Evolutionary conservation across 2,797 vertebrate genomes (phyloP).

Genomic region (Scarus forsteni): DNA sequence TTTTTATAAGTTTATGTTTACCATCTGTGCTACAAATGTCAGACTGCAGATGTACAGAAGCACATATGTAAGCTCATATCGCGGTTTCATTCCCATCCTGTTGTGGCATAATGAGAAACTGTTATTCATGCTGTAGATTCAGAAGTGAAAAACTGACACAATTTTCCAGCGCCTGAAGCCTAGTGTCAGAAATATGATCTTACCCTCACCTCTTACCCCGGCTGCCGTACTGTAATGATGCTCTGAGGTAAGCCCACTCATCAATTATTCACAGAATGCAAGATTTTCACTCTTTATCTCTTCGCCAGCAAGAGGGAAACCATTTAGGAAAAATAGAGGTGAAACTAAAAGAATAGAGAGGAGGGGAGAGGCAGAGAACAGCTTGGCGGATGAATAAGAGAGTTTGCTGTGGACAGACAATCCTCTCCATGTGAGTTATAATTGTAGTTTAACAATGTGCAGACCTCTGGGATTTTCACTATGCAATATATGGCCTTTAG

Average conservation of each 20-base stretch:
- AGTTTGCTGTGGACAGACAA: constrained; percentile 68
- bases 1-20: constrained; percentile 18
- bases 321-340: constrained; percentile 66
- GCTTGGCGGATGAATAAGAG: constrained; percentile 53
- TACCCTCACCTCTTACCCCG: constrained; percentile 73
- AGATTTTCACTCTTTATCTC: constrained; percentile 74
- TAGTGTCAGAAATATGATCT: constrained; percentile 79
- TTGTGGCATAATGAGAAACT: constrained; percentile 62
- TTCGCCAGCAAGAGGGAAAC: constrained; percentile 54
- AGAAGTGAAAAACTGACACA: constrained; percentile 69
- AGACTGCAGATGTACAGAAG: constrained; percentile 16
- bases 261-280: constrained; percentile 82
- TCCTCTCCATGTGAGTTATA: constrained; percentile 82
- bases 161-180: constrained; percentile 71
- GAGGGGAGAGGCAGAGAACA: constrained; percentile 26
- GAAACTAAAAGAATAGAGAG: constrained; percentile 41
- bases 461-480: constrained; percentile 78
- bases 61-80: constrained; percentile 10
- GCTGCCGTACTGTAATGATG: constrained; percentile 71
- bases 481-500: constrained; percentile 84
- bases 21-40: constrained; percentile 25
- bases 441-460: constrained; percentile 87
- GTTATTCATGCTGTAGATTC: constrained; percentile 58
- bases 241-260: constrained; percentile 75
- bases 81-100: constrained; percentile 38